Base-by-base conservation (phyloP, 2,888 invertebrate genomes). In the Noctua comes region DNA sequence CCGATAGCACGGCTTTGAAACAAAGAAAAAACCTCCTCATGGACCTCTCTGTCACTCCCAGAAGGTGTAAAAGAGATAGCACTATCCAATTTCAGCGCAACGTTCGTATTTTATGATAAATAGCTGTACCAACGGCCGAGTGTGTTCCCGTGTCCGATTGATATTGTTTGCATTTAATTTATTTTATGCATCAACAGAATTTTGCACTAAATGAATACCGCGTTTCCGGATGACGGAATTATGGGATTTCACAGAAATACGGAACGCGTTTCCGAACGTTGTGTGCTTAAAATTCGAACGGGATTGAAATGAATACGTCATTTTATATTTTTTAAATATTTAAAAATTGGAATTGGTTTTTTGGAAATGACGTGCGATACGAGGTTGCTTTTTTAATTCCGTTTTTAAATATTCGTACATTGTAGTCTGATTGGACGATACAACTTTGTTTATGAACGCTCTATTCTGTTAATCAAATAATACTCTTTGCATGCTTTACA, bases 101-200 rank as follows among this genome's bases (percentile, higher is more conserved):
- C 90, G 92, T 93, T 92, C 92, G 93, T 93, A 93, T 95, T 95
- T 95, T 95, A 95, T 95, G 95, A 95, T 95, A 95, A 95, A 95
- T 95, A 95, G 94, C 93, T 91, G 93, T 94, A 92, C 90, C 91
- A 91, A 93, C 90, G 91, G 88, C 89, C 92, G 93, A 95, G 95
- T 94, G 95, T 94, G 92, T 96, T 95, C 93, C 89, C 95, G 91
- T 95, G 95, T 95, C 92, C 92, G 93, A 95, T 95, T 95, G 94
- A 95, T 94, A 95, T 95, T 95, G 94, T 95, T 94, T 93, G 92
- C 90, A 92, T 94, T 94, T 93, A 93, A 95, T 95, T 95, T 94
- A 93, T 94, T 95, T 95, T 92, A 93, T 94, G 93, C 93, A 93
- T 91, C 90, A 91, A 90, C 88, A 87, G 90, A 89, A 92, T 93